These are phyloP conservation scores for Proales similis DNA, from an alignment of 1,140 invertebrate genomes.

Conservation along the genomic window DNA sequence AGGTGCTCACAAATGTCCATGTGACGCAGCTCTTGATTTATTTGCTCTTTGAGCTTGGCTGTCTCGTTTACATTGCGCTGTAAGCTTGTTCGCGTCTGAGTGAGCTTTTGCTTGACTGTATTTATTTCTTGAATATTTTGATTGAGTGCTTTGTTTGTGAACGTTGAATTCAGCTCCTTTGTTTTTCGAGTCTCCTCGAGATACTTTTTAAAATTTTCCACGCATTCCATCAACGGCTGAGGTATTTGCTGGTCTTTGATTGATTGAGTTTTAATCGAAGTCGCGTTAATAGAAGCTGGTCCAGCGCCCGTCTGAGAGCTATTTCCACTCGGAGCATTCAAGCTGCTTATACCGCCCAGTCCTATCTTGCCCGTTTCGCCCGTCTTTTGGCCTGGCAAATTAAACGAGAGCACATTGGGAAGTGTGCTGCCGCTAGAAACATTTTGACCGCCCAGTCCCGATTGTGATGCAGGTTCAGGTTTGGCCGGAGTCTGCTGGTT, in stretches of 20 bases:
- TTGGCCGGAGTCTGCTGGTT: too few species aligned
- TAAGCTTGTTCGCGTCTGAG: constrained; percentile 21
- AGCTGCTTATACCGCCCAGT: too few species aligned
- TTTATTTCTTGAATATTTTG: constrained; percentile 36
- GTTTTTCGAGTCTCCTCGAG: constrained; percentile 19
- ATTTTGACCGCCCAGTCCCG: constrained; percentile 3
- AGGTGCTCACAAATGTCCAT: constrained; percentile 33
- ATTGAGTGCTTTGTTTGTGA: constrained; percentile 11
- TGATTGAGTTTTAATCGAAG: background rate
- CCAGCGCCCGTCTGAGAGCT: too few species aligned
- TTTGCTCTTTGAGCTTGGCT: constrained; percentile 16
- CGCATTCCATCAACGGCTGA: constrained; percentile 26
- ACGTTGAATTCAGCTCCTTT: constrained; percentile 35
- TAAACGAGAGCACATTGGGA: constrained; percentile 29
- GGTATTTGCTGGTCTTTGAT: constrained; percentile 31
- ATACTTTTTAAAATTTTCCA: constrained; percentile 30
- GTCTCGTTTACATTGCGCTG: constrained; percentile 31
- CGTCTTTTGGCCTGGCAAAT: too few species aligned
- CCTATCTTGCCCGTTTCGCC: too few species aligned
- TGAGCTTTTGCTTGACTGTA: constrained; percentile 9
- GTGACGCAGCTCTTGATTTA: constrained; percentile 19
- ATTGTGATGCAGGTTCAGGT: constrained; percentile 54
- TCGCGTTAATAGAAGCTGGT: constrained; percentile 2
- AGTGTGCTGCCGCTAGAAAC: constrained; percentile 1
- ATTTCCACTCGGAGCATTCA: too few species aligned